Base-by-base conservation (phyloP, 2,113 vertebrate genomes). In the Hydropotes inermis region DNA sequence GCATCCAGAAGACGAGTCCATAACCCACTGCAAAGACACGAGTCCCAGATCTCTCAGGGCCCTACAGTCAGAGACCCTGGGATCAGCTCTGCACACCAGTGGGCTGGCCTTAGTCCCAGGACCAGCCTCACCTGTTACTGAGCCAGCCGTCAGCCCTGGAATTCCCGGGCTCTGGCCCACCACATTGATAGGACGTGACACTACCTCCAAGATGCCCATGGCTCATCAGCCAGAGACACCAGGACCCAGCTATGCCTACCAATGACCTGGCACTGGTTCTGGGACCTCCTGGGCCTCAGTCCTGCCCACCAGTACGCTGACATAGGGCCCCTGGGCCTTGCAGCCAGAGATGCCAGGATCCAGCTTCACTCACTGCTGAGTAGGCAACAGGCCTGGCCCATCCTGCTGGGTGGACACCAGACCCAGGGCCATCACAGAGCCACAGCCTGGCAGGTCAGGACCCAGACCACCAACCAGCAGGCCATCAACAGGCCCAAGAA, bases 111-210 rank as follows among this genome's bases (percentile, higher is more conserved):
- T 52, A 33, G 78, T 33, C 78, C 78, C 78, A 81, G 30, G 16
- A 52, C 28, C 28, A 81, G 78, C 28, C 78, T 81, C 47, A 52
- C 28, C 16, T 3, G 0, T 81, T 12, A 33, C 45, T 81, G 28
- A 50, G 45, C n/a, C 10, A 81, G 45, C 1, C 45, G 50, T 50
- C 28, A 81, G 47, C 17, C 78, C 28, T 81, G 30, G 1, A 79
- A 33, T 52, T 19, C 78, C 78, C 17, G 0, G 47, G 4, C 28
- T 19, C 28, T 81, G 28, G 28, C 16, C 45, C 78, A 16, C 27
- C 5, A 1, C 28, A 50, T 19, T 1, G 19, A 30, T 21, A 81
- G 16, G 28, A 45, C 28, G 0, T 33, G 8, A 81, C 28, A 19
- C 16, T 2, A 33, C 2, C 28, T 50, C 28, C 28, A 50, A 33